Percentiles rank a stretch among this genome's conserved stretches.
These are phyloP conservation scores for Phylloscopus trochilus DNA, from an alignment of 2,113 vertebrate species.

Conservation along the genomic window DNA sequence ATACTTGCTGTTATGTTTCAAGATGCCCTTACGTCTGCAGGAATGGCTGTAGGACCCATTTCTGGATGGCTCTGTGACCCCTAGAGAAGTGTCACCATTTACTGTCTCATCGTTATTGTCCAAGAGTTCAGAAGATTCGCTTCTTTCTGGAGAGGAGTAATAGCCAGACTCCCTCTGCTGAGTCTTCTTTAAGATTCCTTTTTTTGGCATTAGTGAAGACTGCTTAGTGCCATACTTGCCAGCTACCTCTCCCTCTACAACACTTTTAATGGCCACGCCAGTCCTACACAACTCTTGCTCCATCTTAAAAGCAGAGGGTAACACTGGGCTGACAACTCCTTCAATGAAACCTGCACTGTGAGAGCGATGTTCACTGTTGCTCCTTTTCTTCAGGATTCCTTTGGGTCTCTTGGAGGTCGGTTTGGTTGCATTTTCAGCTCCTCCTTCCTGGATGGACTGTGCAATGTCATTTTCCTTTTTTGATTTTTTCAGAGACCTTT, in stretches of 20 bases:
- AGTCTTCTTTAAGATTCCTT: conserved; percentile 97
- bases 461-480: conserved; percentile 91
- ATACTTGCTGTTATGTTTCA: conserved; percentile 94
- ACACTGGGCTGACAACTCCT: conserved; percentile 66
- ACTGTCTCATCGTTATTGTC: conserved; percentile 67
- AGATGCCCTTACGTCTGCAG: conserved; percentile 88
- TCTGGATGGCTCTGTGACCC: conserved; percentile 64
- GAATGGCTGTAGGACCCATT: conserved; percentile 73
- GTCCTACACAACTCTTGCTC: conserved; percentile 76
- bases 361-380: conserved; percentile 85
- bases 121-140: conserved; percentile 90
- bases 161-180: conserved; percentile 94
- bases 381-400: conserved; percentile 92
- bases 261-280: conserved; percentile 50
- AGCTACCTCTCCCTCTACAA: conserved; percentile 63
- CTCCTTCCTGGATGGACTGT: conserved; percentile 74
- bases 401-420: conserved; percentile 90
- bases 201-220: conserved; percentile 87
- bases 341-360: conserved; percentile 83
- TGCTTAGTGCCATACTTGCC: conserved; percentile 78
- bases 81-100: conserved; percentile 56
- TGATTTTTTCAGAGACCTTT: conserved; percentile 89
- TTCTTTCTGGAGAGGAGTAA: conserved; percentile 96
- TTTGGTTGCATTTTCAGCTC: conserved; percentile 76
- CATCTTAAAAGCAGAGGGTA: conserved; percentile 73